Evolutionary conservation across 1,140 invertebrate genomes (phyloP).

Genomic region (Neomicropteryx cornuta): DNA sequence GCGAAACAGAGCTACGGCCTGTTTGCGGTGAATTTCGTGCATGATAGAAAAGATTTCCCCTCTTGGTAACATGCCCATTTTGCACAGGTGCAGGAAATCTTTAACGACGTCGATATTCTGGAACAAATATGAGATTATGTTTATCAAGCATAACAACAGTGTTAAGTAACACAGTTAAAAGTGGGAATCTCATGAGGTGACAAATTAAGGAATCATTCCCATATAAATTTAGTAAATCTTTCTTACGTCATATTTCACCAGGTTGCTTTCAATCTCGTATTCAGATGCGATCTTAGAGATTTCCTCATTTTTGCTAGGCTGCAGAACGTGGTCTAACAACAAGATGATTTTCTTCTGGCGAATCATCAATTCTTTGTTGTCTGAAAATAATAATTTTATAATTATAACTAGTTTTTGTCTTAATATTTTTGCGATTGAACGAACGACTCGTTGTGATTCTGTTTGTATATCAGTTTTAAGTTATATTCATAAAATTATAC

Average conservation of each 20-base stretch:
- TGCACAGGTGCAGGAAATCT: constrained; percentile 43
- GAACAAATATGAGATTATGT: constrained; percentile 10
- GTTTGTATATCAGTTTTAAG: too few relatives aligned
- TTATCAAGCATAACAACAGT: too few relatives aligned
- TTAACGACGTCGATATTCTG: constrained; percentile 46
- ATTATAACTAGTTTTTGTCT: too few relatives aligned
- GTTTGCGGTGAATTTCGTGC: constrained; percentile 46
- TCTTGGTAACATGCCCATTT: constrained; percentile 41
- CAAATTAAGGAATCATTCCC: background rate
- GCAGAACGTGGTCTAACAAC: constrained; percentile 49
- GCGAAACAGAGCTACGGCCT: constrained; percentile 52
- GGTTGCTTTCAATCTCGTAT: constrained; percentile 41
- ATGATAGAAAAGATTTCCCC: constrained; percentile 51
- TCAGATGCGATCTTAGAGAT: constrained; percentile 37
- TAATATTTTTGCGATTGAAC: constrained; percentile 16
- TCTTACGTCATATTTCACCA: constrained; percentile 30
- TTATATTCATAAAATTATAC: too few relatives aligned
- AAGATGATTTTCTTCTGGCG: constrained; percentile 50
- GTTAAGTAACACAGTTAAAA: background rate
- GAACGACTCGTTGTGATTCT: constrained; percentile 12
- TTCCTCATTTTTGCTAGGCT: constrained; percentile 35
- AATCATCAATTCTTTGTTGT: constrained; percentile 35
- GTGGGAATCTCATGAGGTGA: background rate
- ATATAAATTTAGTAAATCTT: constrained; percentile 1
- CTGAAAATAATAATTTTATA: constrained; percentile 19